phyloP scores from a whole-genome alignment of 2,797 vertebrate genomes.

The Typhlichthys subterraneus region DNA sequence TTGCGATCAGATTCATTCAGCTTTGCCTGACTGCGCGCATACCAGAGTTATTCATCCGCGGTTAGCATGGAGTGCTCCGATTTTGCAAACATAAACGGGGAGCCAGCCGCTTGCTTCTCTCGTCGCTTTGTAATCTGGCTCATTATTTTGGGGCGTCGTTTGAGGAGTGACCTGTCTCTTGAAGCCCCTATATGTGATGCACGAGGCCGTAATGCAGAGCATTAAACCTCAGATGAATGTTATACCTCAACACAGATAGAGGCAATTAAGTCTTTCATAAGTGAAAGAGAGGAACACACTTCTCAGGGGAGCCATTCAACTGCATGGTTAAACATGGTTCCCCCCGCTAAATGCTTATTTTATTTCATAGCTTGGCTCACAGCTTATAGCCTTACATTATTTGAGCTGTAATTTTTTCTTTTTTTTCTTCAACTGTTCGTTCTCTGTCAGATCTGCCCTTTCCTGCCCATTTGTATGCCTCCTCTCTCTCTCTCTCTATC shows the following conservation, averaged over 20 bases:
- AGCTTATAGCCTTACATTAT: slow-evolving; percentile 59
- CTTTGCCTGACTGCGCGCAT: slow-evolving; percentile 20
- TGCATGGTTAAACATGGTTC: slow-evolving; percentile 70
- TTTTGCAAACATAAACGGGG: slow-evolving; percentile 43
- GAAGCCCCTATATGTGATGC: slow-evolving; percentile 62
- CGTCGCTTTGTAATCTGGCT: slow-evolving; percentile 45
- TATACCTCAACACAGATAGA: slow-evolving; percentile 76
- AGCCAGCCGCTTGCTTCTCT: not conserved
- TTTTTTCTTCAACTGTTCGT: slow-evolving; percentile 42
- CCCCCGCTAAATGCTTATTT: slow-evolving; percentile 65
- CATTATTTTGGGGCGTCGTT: slow-evolving; percentile 61
- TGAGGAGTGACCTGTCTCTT: slow-evolving; percentile 52
- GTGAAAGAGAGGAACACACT: slow-evolving; percentile 49
- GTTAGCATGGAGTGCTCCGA: slow-evolving; percentile 25
- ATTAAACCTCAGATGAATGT: slow-evolving; percentile 74
- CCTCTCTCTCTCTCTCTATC: slow-evolving; percentile 4
- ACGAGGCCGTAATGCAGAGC: slow-evolving; percentile 64
- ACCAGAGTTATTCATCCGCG: slow-evolving; percentile 33
- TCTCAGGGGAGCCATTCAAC: slow-evolving; percentile 67
- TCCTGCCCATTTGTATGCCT: slow-evolving; percentile 49
- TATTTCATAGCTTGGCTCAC: slow-evolving; percentile 59
- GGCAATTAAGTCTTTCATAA: slow-evolving; percentile 77
- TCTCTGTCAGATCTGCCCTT: slow-evolving; percentile 60
- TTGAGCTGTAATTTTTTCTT: slow-evolving; percentile 49
- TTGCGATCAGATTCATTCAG: slow-evolving; percentile 43